Base-by-base conservation (phyloP, 2,113 vertebrate genomes). In the Coptodon rendalli region DNA sequence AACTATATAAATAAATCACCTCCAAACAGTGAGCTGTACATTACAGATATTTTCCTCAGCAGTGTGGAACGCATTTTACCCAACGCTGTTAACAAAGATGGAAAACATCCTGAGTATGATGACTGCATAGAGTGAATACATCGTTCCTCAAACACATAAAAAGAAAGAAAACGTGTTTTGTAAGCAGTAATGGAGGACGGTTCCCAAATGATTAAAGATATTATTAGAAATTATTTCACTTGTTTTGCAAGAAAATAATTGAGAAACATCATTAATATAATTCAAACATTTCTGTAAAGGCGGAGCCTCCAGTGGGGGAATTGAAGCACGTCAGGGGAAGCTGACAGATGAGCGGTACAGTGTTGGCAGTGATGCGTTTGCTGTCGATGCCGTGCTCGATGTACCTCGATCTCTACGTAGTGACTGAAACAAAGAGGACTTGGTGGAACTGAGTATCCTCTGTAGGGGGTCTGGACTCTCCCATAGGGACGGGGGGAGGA, bases 121-220 rank as follows among this genome's bases (percentile, higher is more conserved):
- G 29, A 2, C 13, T 59, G 6, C 31, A 38, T n/a, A 0, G 31
- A 0, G 59, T 63, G 31, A 63, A 4, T 36, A 0, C 59, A 1
- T 63, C 16, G 4, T 36, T 63, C 31, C 59, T 12, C 31, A 0
- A 63, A 63, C 31, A 63, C 34, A 38, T 2, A 0, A 4, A 22
- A 66, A 38, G 6, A 38, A 66, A 22, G 31, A 38, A 66, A 1
- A 2, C 4, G 6, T 66, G 34, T 66, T 66, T 0, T 66, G 17
- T 36, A 38, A 38, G 1, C 31, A 38, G 61, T 36, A 2, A 34
- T 17, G 29, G 59, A 13, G 43, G 13, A 6, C 3, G 11, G 3
- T 45, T 45, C 14, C 43, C 12, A 45, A 45, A 45, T 45, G 36
- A 36, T 7, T 34, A 3, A 7, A 34, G 7, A 7, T 34, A 7